A percentile compares a stretch with the other conserved stretches of the same genome.
These are phyloP conservation scores for Dasypolia templi DNA, from an alignment of 2,888 invertebrate species.

Conservation along the genomic window DNA sequence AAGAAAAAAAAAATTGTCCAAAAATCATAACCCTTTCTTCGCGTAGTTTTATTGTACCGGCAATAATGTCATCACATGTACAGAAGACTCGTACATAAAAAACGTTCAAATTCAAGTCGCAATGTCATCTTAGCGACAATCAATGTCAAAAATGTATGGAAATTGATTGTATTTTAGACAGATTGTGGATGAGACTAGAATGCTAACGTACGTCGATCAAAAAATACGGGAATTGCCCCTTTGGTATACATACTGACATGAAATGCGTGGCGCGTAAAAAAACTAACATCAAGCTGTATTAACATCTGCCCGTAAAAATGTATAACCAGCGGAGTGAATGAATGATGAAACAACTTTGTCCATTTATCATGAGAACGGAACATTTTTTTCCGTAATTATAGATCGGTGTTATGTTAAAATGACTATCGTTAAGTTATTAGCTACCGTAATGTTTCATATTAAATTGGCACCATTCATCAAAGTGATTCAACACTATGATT, in stretches of 20 bases:
- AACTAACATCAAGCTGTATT: constrained; percentile 34
- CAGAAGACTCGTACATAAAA: no score
- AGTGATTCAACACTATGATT: constrained; percentile 26
- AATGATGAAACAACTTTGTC: constrained; percentile 54
- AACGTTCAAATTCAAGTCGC: no score
- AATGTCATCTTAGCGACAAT: no score
- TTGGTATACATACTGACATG: constrained; percentile 12
- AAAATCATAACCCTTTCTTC: constrained; percentile 25
- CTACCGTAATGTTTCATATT: constrained; percentile 53
- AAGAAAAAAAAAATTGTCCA: constrained; percentile 4
- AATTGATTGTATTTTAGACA: no score
- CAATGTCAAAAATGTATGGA: no score
- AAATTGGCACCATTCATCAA: constrained; percentile 44
- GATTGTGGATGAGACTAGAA: no score
- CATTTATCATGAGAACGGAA: constrained; percentile 57
- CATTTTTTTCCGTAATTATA: constrained; percentile 58
- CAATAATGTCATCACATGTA: constrained; percentile 8
- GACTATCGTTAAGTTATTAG: constrained; percentile 58
- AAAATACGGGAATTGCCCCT: no score
- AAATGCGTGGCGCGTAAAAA: constrained; percentile 27
- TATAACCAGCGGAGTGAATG: constrained; percentile 36
- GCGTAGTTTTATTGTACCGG: background rate
- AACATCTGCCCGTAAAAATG: constrained; percentile 61
- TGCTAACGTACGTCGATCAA: no score
- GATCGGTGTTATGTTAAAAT: constrained; percentile 50